Evolutionary conservation across 2,888 invertebrate genomes (phyloP), one percentile per base, ranked within the genome.

Genomic region (Molanna angustata): DNA sequence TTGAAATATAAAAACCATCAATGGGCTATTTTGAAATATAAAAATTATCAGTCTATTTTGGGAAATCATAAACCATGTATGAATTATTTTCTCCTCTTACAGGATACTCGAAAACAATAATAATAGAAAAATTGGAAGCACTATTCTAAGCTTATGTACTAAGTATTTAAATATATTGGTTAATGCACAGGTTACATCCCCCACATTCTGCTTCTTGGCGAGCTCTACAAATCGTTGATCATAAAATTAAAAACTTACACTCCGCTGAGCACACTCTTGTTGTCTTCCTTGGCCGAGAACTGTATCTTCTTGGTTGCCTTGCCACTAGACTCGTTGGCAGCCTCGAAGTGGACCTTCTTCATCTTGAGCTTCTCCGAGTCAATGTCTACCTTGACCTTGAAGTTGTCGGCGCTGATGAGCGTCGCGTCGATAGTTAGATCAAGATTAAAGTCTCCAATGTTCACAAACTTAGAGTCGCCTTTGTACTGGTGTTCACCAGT

Each of bases 201-300:
- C n/a, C n/a, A n/a, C n/a, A n/a, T n/a, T n/a, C n/a, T n/a, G n/a
- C n/a, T n/a, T n/a, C n/a, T n/a, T n/a, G n/a, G n/a, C n/a, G n/a
- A n/a, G n/a, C n/a, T n/a, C n/a, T n/a, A n/a, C n/a, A n/a, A n/a
- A n/a, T n/a, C n/a, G n/a, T n/a, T n/a, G n/a, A n/a, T n/a, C n/a
- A n/a, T n/a, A n/a, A n/a, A n/a, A n/a, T n/a, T 21, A 44, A 32
- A 20, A 18, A 62, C 64, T 63, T 65, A 84, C 84, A 79, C 83
- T 76, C 90, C 90, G 62, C 83, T 80, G 1, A 90, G 63, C 6
- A 89, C 65, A 47, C 84, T 84, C 63, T 85, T 81, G 52, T 80
- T 80, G 2, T 79, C 82, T 42, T 83, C 82, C 21, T 80, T 84
- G 0, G 84, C 78, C 1, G 74, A 70, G 62, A 90, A 76, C 55